Evolutionary conservation across 2,113 vertebrate genomes (phyloP), one percentile per base, ranked within the genome.

Genomic region (Galeopterus variegatus): DNA sequence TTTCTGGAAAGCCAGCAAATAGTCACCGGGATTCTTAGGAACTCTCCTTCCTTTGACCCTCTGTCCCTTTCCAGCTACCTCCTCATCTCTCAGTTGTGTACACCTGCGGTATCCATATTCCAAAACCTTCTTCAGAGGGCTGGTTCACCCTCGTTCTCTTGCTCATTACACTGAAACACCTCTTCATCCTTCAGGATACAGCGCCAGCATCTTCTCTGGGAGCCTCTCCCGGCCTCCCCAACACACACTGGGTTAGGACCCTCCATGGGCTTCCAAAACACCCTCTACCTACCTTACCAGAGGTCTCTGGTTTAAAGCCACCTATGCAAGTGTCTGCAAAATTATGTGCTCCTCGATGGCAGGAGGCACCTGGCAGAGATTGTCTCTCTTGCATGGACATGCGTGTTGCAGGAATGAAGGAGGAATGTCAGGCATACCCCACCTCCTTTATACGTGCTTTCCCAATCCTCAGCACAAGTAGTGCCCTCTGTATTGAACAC

Each of bases 341-440:
- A 10, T 8, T 3, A 1, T 3, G 52, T 6, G 6, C 23, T 76
- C 77, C 48, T 45, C 0, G 67, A 18, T 54, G 65, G 65, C 11
- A 13, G 21, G 58, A 11, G 5, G 0, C 19, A 60, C 0, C 17
- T 17, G 21, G 70, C 36, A 45, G 36, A 13, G 4, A 14, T 36
- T 8, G 1, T 6, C 19, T 2, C 4, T 31, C 82, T 56, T 23
- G 26, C 50, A 4, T 0, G 0, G 72, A 52, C 19, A 3, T 12
- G 3, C 2, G 79, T 19, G 52, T 48, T 23, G 48, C 50, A 24
- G 45, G 56, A 24, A 24, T 1, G 28, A 15, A n/a, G 23, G 50
- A 60, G 41, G 26, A 1, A 4, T 6, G 6, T 65, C 52, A 23
- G 52, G 64, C 41, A 28, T 0, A 1, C 14, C 48, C n/a, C 0